These are phyloP conservation scores for Byasa hedistus DNA, from an alignment of 2,888 invertebrate species.

Conservation along the genomic window DNA sequence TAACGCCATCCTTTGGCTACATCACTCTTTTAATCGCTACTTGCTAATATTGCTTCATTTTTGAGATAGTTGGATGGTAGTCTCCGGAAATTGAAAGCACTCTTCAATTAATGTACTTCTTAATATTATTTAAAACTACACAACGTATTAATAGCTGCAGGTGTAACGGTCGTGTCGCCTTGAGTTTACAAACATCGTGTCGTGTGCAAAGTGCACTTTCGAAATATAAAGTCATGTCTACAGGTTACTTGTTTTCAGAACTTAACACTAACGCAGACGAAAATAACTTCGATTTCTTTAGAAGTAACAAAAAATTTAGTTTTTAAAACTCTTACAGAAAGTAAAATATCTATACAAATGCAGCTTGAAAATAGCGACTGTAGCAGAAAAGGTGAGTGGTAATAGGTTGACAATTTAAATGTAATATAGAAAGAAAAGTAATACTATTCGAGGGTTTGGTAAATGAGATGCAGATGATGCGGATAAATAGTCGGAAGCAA, in stretches of 20 bases:
- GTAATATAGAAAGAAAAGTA: no score
- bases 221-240: conserved; percentile 24
- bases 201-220: conserved; percentile 31
- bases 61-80: no score
- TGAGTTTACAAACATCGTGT: conserved; percentile 27
- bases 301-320: no score
- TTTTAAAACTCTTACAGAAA: no score
- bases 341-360: no score
- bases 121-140: conserved; percentile 16
- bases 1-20: neutral
- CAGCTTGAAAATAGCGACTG: no score
- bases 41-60: neutral
- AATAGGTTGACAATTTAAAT: no score
- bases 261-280: neutral
- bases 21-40: neutral
- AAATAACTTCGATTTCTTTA: neutral
- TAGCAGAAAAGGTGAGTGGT: no score
- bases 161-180: conserved; percentile 25
- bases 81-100: no score
- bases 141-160: conserved; percentile 16
- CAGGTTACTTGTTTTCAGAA: conserved; percentile 3
- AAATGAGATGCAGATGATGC: no score
- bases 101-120: neutral
- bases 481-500: no score
- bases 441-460: no score